Percentiles rank a stretch among this genome's conserved stretches.
These are phyloP conservation scores for Sipha maydis DNA, from an alignment of 2,888 invertebrate species.

Conservation along the genomic window DNA sequence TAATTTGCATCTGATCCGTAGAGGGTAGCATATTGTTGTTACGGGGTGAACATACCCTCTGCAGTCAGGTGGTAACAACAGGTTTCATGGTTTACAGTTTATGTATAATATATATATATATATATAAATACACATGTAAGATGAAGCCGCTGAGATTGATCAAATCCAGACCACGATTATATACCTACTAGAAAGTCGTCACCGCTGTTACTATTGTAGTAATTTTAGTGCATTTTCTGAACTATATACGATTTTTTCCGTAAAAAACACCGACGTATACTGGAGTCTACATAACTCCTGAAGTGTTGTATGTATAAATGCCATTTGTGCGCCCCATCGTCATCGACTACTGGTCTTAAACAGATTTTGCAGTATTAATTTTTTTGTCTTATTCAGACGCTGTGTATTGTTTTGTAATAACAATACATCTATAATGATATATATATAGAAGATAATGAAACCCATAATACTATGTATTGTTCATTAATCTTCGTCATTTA, in stretches of 20 bases:
- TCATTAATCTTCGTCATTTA: slow-evolving; percentile 7
- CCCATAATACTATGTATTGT: background rate
- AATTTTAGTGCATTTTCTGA: background rate
- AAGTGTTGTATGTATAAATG: background rate
- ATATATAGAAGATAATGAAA: background rate
- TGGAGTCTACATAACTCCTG: background rate
- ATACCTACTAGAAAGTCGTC: background rate
- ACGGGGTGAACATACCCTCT: slow-evolving; percentile 43
- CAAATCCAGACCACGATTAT: slow-evolving; percentile 18
- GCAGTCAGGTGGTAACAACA: slow-evolving; percentile 55
- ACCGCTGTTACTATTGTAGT: background rate
- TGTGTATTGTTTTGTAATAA: slow-evolving; percentile 1
- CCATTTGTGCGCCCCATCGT: slow-evolving; percentile 8
- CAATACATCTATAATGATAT: background rate
- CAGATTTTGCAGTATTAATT: background rate
- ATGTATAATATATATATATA: background rate
- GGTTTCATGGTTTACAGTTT: slow-evolving; percentile 4
- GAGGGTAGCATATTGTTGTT: background rate
- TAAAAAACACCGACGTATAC: background rate
- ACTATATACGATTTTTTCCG: background rate
- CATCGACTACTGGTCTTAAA: slow-evolving; percentile 19
- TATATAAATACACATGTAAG: background rate
- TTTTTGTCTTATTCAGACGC: background rate
- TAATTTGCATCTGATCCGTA: background rate
- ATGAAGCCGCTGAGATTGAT: slow-evolving; percentile 16